Conservation (phyloP, 2,113 vertebrate genomes). For the Budorcas taxicolor region DNA sequence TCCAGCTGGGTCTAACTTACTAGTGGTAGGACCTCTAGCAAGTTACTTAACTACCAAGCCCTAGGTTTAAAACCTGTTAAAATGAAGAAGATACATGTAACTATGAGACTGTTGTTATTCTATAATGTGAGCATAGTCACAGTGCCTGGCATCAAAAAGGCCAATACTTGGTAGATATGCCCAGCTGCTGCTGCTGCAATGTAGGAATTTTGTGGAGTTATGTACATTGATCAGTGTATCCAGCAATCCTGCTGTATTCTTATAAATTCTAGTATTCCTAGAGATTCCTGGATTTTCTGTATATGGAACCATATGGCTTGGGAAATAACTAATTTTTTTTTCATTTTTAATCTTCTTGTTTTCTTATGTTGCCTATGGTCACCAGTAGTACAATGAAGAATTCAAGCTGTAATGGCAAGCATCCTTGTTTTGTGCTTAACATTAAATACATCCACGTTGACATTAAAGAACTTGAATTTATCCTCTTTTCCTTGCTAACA, state of each 20-base stretch:
- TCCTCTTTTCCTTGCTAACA: background rate
- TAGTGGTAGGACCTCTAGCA: background rate
- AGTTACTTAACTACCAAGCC: background rate
- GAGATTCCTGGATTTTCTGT: background rate
- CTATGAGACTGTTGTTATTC: background rate
- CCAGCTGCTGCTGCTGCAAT: background rate
- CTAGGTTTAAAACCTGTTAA: background rate
- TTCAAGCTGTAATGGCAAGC: background rate
- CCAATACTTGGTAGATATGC: background rate
- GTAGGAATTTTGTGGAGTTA: background rate
- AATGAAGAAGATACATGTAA: background rate
- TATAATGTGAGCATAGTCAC: background rate
- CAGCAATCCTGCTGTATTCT: background rate
- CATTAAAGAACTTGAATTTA: background rate
- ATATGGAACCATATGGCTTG: background rate
- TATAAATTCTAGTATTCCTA: background rate
- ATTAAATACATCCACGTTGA: background rate
- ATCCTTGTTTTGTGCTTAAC: background rate
- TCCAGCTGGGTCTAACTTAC: background rate
- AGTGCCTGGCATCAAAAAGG: background rate
- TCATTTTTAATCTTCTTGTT: background rate
- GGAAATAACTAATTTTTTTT: background rate
- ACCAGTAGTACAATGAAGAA: background rate
- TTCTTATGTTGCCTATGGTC: background rate
- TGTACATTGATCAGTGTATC: background rate